Evolutionary conservation across 2,113 vertebrate genomes (phyloP).

Genomic region (Tympanuchus pallidicinctus): DNA sequence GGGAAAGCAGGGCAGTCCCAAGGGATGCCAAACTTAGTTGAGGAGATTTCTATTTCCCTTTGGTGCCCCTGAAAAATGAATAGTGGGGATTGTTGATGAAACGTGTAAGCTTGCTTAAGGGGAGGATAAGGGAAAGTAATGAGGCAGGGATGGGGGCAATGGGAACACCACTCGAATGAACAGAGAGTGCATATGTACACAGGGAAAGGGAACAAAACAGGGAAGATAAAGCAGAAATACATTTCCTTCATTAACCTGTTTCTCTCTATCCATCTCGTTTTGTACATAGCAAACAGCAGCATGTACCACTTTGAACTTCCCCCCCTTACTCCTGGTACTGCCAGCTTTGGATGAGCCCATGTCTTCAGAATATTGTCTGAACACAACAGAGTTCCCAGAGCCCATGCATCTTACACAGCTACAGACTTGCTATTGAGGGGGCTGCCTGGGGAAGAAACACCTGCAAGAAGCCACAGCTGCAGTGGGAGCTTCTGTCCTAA

Average conservation of each 20-base stretch:
- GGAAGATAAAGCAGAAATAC: neutral
- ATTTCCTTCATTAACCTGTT: neutral
- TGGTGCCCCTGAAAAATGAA: constrained; percentile 30
- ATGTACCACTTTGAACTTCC: neutral
- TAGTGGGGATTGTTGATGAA: constrained; percentile 2
- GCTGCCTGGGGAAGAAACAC: constrained; percentile 20
- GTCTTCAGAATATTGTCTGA: neutral
- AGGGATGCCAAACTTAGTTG: neutral
- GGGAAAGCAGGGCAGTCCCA: neutral
- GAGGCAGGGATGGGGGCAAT: neutral
- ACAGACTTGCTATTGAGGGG: constrained; percentile 17
- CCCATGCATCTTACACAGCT: neutral
- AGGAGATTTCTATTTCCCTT: constrained; percentile 24
- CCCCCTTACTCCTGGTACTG: fast-evolving
- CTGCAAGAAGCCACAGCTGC: constrained; percentile 41
- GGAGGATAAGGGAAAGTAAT: neutral
- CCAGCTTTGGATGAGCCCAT: neutral
- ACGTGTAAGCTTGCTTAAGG: neutral
- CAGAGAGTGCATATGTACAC: constrained; percentile 6
- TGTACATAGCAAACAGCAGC: neutral
- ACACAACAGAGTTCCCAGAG: neutral
- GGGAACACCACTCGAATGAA: neutral
- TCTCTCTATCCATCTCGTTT: neutral
- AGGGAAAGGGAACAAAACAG: neutral
- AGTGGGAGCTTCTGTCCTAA: constrained; percentile 25